Percentiles rank a stretch among this genome's conserved stretches.
Evolutionary conservation across 2,113 vertebrate genomes (phyloP).

Genomic region (Pelodiscus sinensis): DNA sequence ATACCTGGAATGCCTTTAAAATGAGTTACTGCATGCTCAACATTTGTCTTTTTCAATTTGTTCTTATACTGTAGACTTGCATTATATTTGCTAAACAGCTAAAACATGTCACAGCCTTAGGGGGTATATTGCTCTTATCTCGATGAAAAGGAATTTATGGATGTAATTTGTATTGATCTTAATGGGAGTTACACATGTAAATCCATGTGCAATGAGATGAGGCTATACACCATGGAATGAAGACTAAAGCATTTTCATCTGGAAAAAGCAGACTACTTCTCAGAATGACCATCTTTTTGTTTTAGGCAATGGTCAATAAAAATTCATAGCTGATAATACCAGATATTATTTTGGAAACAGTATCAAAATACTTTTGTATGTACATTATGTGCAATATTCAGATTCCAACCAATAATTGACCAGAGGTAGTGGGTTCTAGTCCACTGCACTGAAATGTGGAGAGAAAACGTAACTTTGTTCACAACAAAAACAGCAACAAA

Average conservation of each 20-base stretch:
- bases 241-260: neutral
- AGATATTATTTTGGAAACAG: neutral
- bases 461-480: neutral
- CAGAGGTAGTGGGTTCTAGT: neutral
- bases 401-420: neutral
- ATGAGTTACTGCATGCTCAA: slow-evolving; percentile 48
- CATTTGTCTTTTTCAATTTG: slow-evolving; percentile 7
- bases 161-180: slow-evolving; percentile 3
- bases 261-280: slow-evolving; percentile 19
- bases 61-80: slow-evolving; percentile 5
- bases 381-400: neutral
- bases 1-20: slow-evolving; percentile 49
- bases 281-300: slow-evolving; percentile 14
- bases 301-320: neutral
- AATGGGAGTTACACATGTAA: slow-evolving; percentile 30
- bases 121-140: slow-evolving; percentile 19
- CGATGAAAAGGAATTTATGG: slow-evolving; percentile 26
- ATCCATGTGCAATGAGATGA: neutral
- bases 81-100: slow-evolving; percentile 37
- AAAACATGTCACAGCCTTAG: slow-evolving; percentile 34
- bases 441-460: neutral
- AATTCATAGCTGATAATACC: neutral
- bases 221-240: neutral
- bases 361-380: neutral
- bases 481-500: neutral